These are phyloP conservation scores for Ormia ochracea DNA, from an alignment of 2,888 invertebrate genomes.

Conservation along the genomic window DNA sequence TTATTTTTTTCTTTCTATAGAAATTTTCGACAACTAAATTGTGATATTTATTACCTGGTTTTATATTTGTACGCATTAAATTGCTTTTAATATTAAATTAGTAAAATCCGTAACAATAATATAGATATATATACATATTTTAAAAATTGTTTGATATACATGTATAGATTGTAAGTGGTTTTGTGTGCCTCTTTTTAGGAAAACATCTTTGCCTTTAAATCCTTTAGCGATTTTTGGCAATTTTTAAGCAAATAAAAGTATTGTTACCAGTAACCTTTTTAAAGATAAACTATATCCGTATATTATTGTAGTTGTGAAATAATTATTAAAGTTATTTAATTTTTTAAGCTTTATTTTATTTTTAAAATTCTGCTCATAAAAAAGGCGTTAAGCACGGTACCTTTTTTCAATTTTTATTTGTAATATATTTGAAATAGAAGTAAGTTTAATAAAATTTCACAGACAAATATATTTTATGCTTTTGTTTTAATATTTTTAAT, in stretches of 20 bases:
- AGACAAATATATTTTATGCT: not conserved
- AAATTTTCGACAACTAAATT: conserved; percentile 59
- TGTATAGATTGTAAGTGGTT: not conserved
- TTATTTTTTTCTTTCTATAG: not conserved
- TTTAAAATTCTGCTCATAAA: not conserved
- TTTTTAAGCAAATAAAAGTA: conserved; percentile 38
- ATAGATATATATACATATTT: not conserved
- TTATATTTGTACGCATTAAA: conserved; percentile 58
- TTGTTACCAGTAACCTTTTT: conserved; percentile 20
- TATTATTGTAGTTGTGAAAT: conserved; percentile 1
- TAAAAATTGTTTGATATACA: too few relatives aligned
- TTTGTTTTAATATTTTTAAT: not conserved
- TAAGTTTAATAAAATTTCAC: conserved; percentile 19
- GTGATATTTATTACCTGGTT: conserved; percentile 65
- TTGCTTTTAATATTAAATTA: conserved; percentile 46
- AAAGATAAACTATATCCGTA: not conserved
- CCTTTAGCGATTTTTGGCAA: not conserved
- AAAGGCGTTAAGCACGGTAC: conserved; percentile 55
- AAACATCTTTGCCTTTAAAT: not conserved
- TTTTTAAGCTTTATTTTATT: conserved; percentile 16
- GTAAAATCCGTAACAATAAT: not conserved
- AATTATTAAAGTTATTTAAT: conserved; percentile 28
- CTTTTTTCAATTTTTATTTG: conserved; percentile 39
- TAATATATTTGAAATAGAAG: conserved; percentile 18
- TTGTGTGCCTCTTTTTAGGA: not conserved